Base-by-base conservation (phyloP, 1,140 invertebrate species). In the Drosophila suzukii region DNA sequence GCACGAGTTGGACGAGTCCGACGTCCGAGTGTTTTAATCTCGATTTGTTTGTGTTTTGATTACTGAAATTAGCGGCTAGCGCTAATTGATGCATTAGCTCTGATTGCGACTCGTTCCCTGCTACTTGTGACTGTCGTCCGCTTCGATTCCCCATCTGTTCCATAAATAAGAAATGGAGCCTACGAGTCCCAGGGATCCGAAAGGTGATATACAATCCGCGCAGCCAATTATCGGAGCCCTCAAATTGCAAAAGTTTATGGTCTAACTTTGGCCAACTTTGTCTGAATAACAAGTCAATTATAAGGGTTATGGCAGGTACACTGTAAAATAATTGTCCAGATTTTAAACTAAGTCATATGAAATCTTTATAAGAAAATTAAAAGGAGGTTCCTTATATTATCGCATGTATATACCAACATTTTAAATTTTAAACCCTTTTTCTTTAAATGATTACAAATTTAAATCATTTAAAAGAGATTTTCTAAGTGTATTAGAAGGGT, bases 81-180 rank as follows among this genome's bases (percentile, higher is more conserved):
- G 73, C 74, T 77, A 77, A 77, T 76, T 76, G 73, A 49, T 60
- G 73, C 62, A 76, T 68, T 76, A 76, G 74, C 74, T 76, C 62
- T 76, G 74, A 76, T 76, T 76, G 71, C 61, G 59, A 53, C 39
- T 57, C 38, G 44, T 66, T 65, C 44, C 27, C 60, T 36, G 36
- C 63, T 17, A 41, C 41, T 39, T 73, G 47, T 41, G 47, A 10
- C 57, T 55, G 41, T 63, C 58, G 43, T 41, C 36, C 11, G 3
- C 34, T n/a, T 24, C 11, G 17, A 38, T 32, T 50, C 32, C 39
- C 24, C 24, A 47, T 20, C 41, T 15, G 44, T 12, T 2, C 61
- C 41, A 67, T 47, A 32, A 56, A 56, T 68, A 70, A 50, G 13
- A n/a, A 39, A 38, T 34, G 30, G 57, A 7, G 49, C 49, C 15